A percentile compares a stretch with the other conserved stretches of the same genome.
These are phyloP conservation scores for Troilus luridus DNA, from an alignment of 2,888 invertebrate genomes.

Conservation along the genomic window DNA sequence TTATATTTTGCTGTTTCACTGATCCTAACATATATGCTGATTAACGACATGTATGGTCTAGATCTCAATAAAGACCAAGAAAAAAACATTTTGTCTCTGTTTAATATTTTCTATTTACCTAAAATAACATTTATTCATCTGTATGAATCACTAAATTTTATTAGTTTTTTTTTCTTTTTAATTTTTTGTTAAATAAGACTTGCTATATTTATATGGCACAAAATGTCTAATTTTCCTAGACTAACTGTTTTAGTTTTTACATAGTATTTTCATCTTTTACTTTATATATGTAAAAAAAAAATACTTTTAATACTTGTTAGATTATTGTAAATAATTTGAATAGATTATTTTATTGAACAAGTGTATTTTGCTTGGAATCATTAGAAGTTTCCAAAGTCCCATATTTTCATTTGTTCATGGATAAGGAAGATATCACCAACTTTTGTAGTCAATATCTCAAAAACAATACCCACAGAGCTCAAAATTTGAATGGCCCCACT, in stretches of 20 bases:
- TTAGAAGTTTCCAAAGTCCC: background rate
- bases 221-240: constrained; percentile 27
- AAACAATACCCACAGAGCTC: too few species aligned
- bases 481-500: too few species aligned
- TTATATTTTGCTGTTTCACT: constrained; percentile 49
- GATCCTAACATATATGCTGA: constrained; percentile 49
- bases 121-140: constrained; percentile 5
- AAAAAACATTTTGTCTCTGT: constrained; percentile 10
- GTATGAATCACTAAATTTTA: constrained; percentile 48
- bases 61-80: constrained; percentile 56
- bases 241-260: constrained; percentile 48
- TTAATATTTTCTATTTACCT: constrained; percentile 6
- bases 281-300: constrained; percentile 52
- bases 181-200: constrained; percentile 63
- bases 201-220: constrained; percentile 60
- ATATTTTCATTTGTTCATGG: background rate
- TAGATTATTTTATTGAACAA: constrained; percentile 64
- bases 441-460: too few species aligned
- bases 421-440: background rate
- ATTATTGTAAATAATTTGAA: constrained; percentile 62
- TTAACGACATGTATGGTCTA: constrained; percentile 46
- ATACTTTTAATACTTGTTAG: constrained; percentile 59
- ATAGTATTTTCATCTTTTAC: constrained; percentile 57
- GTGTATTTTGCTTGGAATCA: constrained; percentile 30
- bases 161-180: constrained; percentile 51